phyloP scores from a whole-genome alignment of 2,113 vertebrate genomes.

The Hypanus sabinus region DNA sequence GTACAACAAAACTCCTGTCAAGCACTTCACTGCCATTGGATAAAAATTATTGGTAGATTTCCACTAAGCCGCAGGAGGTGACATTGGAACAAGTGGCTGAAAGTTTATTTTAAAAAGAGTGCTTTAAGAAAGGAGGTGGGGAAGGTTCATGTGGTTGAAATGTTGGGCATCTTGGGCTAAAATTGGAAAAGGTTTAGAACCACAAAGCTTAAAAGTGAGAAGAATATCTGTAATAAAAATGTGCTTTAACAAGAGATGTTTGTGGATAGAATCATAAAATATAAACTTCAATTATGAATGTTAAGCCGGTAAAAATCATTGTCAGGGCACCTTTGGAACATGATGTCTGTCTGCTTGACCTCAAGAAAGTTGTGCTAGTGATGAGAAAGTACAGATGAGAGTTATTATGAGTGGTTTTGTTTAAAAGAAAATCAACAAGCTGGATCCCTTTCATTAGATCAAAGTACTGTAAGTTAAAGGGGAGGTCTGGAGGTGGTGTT shows the following conservation, averaged over 20 bases:
- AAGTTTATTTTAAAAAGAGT: neutral
- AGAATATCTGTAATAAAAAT: neutral
- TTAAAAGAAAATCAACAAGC: neutral
- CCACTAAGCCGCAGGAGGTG: neutral
- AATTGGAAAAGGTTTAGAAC: neutral
- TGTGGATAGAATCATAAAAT: neutral
- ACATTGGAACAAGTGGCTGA: neutral
- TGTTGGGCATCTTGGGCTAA: neutral
- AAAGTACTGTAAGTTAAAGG: neutral
- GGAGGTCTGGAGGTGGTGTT: neutral
- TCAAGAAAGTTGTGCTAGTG: neutral
- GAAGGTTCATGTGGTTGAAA: neutral
- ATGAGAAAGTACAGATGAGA: neutral
- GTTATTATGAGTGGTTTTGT: neutral
- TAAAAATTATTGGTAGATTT: neutral
- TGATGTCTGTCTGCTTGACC: neutral
- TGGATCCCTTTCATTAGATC: neutral
- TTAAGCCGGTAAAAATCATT: neutral
- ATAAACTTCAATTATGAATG: neutral
- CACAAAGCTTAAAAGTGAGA: neutral
- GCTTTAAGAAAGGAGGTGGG: neutral
- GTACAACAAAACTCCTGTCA: too few species aligned
- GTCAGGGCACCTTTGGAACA: neutral
- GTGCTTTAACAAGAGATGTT: neutral
- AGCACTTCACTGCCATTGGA: neutral